These are phyloP conservation scores for Nothura maculosa DNA, from an alignment of 2,797 vertebrate genomes.

Conservation along the genomic window DNA sequence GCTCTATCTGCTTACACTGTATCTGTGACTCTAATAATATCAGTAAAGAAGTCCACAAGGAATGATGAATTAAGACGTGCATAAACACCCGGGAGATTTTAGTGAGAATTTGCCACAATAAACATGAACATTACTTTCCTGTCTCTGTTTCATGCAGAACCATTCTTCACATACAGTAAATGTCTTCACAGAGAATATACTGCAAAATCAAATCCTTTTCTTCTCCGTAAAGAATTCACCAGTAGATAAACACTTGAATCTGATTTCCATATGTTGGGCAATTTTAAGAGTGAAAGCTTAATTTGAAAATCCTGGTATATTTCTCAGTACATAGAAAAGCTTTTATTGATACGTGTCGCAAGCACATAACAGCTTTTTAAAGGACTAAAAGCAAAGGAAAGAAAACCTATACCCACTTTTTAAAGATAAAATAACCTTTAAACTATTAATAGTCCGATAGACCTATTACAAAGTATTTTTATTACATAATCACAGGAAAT, in stretches of 20 bases:
- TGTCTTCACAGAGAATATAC: neutral
- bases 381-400: neutral
- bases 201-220: neutral
- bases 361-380: neutral
- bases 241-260: neutral
- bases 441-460: neutral
- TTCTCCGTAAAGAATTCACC: neutral
- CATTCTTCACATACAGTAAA: neutral
- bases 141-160: neutral
- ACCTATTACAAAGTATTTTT: neutral
- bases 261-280: neutral
- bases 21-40: slow-evolving; percentile 1
- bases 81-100: neutral
- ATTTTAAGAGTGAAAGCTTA: neutral
- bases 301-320: neutral
- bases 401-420: neutral
- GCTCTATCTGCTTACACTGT: neutral
- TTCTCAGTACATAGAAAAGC: neutral
- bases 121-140: neutral
- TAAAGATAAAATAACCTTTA: neutral
- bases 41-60: neutral
- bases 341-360: neutral
- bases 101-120: neutral
- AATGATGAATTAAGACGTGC: neutral
- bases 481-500: neutral